Base-by-base conservation (phyloP, 1,140 invertebrate species). In the Anagrus nilaparvatae region DNA sequence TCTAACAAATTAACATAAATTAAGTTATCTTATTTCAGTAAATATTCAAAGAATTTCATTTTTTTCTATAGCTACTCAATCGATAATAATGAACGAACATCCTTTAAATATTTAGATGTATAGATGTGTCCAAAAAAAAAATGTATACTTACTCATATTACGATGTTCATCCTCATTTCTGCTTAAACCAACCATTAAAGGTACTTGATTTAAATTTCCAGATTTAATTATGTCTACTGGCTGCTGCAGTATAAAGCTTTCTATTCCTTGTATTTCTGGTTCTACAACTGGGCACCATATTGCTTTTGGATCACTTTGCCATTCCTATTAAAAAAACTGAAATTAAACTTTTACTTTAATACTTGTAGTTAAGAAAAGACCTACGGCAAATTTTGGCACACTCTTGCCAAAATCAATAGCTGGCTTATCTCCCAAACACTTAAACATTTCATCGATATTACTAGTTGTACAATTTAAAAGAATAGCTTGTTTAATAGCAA, bases 261-360 rank as follows among this genome's bases (percentile, higher is more conserved):
- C 69, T 51, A 79, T 75, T 0, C 76, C 78, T 16, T 42, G 32
- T 49, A 74, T 73, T 54, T 79, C 73, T 1, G 68, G 67, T 55
- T 84, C 81, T 2, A 81, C 61, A 2, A 79, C 74, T 3, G 80
- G 78, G 8, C 55, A 56, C 74, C 77, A 82, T 3, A 77, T 48
- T 2, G 74, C 56, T 20, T 77, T 42, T 2, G 79, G 78, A 56
- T 81, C 71, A 14, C 49, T 62, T 10, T 65, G 61, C 49, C 73
- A 71, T 55, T 73, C 66, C 74, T 76, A 32, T 40, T 44, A 47
- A 41, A 19, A 70, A 66, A 59, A n/a, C 70, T 70, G 72, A 24
- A 13, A 51, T 36, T 63, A 33, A 65, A 21, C 23, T n/a, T 24
- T 28, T 20, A 33, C 32, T 31, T 29, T 12, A 25, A 27, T 36